phyloP scores from a whole-genome alignment of 1,140 invertebrate species.

The Steinernema khuongi region DNA sequence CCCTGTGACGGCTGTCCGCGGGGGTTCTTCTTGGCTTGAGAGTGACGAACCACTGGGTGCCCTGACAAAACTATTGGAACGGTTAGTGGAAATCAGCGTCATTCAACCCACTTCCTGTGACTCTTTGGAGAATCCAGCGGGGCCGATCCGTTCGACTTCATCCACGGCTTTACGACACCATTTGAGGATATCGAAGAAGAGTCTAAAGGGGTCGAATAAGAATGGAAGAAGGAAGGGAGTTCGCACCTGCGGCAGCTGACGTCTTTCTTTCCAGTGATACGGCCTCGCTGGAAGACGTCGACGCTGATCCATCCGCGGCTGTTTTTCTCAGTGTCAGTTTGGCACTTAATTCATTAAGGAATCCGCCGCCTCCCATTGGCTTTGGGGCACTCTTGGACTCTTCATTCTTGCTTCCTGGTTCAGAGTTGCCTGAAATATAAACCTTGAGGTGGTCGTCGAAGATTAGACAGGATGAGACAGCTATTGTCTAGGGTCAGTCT shows the following conservation, averaged over 20 bases:
- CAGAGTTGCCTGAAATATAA: too few species aligned
- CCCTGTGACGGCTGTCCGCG: neutral
- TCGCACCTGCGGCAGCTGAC: slow-evolving; percentile 2
- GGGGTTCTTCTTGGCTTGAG: slow-evolving; percentile 33
- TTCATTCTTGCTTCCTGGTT: too few species aligned
- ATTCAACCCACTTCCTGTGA: slow-evolving; percentile 25
- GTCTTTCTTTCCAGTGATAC: neutral
- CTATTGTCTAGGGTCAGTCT: too few species aligned
- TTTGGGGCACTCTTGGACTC: neutral
- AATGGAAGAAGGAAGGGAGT: neutral
- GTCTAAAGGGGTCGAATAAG: neutral
- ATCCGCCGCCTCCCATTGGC: neutral
- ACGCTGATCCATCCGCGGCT: neutral
- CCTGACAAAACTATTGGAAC: slow-evolving; percentile 31
- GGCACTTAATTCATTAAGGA: neutral
- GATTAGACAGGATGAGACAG: too few species aligned
- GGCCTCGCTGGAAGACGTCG: neutral
- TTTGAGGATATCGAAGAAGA: neutral
- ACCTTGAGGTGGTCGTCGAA: too few species aligned
- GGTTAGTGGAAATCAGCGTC: slow-evolving; percentile 7
- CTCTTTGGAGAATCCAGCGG: slow-evolving; percentile 27
- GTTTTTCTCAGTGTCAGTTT: neutral
- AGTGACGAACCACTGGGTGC: slow-evolving; percentile 33
- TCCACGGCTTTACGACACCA: neutral
- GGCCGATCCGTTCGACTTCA: neutral